Conservation (phyloP, 2,113 vertebrate genomes). For the Proteles cristata region DNA sequence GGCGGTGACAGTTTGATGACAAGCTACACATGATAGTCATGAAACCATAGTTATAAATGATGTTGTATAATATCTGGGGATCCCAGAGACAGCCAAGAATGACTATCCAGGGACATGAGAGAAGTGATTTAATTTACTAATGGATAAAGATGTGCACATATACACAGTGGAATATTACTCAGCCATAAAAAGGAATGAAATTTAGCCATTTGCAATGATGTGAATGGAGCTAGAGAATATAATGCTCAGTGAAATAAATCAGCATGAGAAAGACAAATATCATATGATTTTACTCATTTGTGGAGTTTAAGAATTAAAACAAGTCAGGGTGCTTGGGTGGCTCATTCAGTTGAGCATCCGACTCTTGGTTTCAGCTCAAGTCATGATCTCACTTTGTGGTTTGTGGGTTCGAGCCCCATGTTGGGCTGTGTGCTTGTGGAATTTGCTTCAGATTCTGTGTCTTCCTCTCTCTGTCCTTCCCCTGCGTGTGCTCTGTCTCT, state of each 20-base stretch:
- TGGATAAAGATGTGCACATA: background rate
- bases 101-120: background rate
- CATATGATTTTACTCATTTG: background rate
- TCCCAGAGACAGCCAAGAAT: background rate
- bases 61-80: background rate
- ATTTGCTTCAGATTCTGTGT: too few species aligned
- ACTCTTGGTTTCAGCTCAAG: too few species aligned
- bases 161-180: background rate
- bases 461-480: too few species aligned
- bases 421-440: too few species aligned
- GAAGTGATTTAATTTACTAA: background rate
- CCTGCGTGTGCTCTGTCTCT: too few species aligned
- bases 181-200: background rate
- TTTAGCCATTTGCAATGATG: background rate
- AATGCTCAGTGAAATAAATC: background rate
- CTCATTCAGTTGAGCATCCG: too few species aligned
- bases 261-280: background rate
- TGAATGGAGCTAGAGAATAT: background rate
- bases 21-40: background rate
- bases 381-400: too few species aligned
- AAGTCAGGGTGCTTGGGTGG: too few species aligned
- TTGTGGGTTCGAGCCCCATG: too few species aligned
- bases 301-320: background rate
- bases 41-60: background rate
- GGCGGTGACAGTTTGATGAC: background rate